These are phyloP conservation scores for Anomalospiza imberbis DNA, from an alignment of 2,797 vertebrate genomes.

Conservation along the genomic window DNA sequence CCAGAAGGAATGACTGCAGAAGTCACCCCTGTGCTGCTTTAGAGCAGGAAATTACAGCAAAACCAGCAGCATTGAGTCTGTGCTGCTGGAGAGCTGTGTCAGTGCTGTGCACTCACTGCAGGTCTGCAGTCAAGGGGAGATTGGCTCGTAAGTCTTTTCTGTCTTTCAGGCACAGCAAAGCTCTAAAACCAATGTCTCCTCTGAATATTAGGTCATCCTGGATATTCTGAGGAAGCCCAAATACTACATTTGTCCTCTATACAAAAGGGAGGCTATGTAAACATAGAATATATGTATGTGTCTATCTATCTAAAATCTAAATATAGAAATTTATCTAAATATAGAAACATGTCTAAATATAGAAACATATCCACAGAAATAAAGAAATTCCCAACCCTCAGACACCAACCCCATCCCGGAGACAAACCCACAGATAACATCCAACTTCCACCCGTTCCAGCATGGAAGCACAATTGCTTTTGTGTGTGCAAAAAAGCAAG, in stretches of 20 bases:
- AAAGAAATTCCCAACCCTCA: neutral
- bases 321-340: neutral
- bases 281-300: neutral
- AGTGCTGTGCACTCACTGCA: fast-evolving
- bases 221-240: neutral
- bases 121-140: neutral
- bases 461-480: neutral
- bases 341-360: neutral
- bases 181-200: neutral
- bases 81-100: neutral
- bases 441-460: fast-evolving
- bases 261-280: neutral
- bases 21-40: neutral
- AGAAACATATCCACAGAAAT: neutral
- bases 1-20: neutral
- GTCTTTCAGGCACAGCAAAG: neutral
- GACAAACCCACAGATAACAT: neutral
- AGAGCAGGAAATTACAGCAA: neutral
- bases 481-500: neutral
- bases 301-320: neutral
- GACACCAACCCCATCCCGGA: neutral
- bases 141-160: neutral
- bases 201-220: neutral
- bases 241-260: neutral
- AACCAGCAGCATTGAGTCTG: neutral